Conservation (phyloP, 2,113 vertebrate species). For the Astur gentilis region DNA sequence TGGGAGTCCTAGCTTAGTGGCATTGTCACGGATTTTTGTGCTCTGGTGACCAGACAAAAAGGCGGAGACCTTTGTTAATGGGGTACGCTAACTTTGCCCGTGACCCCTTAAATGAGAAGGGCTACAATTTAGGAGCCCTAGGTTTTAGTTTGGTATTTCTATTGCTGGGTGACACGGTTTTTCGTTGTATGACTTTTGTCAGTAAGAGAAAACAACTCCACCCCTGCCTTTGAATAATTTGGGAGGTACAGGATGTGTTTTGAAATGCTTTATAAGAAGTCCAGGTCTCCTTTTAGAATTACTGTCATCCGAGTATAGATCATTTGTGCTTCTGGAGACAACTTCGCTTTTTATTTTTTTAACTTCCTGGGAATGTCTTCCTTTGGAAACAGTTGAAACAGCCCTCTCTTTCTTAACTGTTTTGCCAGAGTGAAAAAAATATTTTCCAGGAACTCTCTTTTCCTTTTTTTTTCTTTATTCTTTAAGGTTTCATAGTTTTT, state of each 20-base stretch:
- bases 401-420: not conserved
- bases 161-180: not conserved
- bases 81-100: rapidly evolving
- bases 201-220: not conserved
- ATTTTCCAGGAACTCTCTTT: not conserved
- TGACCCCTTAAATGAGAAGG: no score
- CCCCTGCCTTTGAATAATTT: not conserved
- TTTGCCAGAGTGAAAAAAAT: not conserved
- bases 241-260: not conserved
- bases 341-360: not conserved
- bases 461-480: not conserved
- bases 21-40: rapidly evolving
- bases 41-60: not conserved
- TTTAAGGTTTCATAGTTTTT: not conserved
- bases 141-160: not conserved
- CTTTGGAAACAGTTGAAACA: not conserved
- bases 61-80: no score
- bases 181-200: not conserved
- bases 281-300: not conserved
- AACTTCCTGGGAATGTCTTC: not conserved
- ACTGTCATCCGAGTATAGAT: no score
- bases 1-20: not conserved
- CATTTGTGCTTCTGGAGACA: not conserved
- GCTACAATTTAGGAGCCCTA: rapidly evolving
- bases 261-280: not conserved